A percentile compares a stretch with the other conserved stretches of the same genome.
phyloP scores from a whole-genome alignment of 2,113 vertebrate species.

The Salminus brasiliensis region DNA sequence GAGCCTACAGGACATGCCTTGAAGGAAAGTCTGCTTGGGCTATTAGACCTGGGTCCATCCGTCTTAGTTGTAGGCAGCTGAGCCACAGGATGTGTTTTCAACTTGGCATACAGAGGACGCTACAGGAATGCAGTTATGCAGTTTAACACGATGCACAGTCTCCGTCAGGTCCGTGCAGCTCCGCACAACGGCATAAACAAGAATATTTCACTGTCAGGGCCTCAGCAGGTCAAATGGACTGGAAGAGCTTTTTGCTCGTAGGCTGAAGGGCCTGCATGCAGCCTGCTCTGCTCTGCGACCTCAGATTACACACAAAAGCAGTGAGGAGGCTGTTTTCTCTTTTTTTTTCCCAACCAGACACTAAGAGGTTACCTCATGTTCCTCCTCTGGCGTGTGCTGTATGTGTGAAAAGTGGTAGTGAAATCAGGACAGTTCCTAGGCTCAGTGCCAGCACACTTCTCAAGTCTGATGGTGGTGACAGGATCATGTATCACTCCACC shows the following conservation, averaged over 20 bases:
- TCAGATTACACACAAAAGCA: slow-evolving; percentile 8
- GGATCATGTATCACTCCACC: slow-evolving; percentile 3
- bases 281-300: not conserved
- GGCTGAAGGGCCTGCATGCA: not conserved
- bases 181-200: slow-evolving; percentile 16
- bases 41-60: slow-evolving; percentile 23
- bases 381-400: not conserved
- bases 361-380: not conserved
- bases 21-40: slow-evolving; percentile 27
- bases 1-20: not conserved
- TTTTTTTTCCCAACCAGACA: too few species aligned
- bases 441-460: slow-evolving; percentile 29
- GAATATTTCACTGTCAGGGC: slow-evolving; percentile 25
- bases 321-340: not conserved
- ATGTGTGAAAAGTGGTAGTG: slow-evolving; percentile 1
- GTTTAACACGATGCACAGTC: not conserved
- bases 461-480: slow-evolving; percentile 30
- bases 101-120: slow-evolving; percentile 24
- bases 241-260: not conserved
- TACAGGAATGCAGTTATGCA: slow-evolving; percentile 14
- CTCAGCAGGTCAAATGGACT: not conserved
- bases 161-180: not conserved
- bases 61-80: slow-evolving; percentile 20
- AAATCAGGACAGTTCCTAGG: slow-evolving; percentile 26
- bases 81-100: slow-evolving; percentile 17